phyloP scores from a whole-genome alignment of 2,113 vertebrate species.

The Rafetus swinhoei region DNA sequence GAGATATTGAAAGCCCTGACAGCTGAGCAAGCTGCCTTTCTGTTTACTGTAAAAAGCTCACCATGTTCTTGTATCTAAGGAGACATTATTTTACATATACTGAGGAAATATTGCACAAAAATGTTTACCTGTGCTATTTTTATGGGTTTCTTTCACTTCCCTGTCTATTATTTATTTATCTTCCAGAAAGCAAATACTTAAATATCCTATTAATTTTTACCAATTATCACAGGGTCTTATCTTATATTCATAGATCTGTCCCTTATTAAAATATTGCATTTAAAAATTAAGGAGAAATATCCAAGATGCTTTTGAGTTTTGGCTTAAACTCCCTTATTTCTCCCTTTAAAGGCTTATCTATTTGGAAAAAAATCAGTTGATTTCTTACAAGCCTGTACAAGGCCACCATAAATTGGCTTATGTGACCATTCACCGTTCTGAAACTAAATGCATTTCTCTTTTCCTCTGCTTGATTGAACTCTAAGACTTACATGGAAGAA shows the following conservation, averaged over 20 bases:
- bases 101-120: slow-evolving; percentile 40
- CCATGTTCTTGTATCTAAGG: neutral
- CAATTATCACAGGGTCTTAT: neutral
- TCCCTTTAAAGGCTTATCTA: neutral
- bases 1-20: neutral
- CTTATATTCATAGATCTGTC: neutral
- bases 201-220: neutral
- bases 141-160: slow-evolving; percentile 20
- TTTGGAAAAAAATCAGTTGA: neutral
- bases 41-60: slow-evolving; percentile 41
- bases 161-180: neutral
- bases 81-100: slow-evolving; percentile 12
- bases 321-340: neutral
- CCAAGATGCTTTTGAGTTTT: neutral
- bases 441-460: neutral
- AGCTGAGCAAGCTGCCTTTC: neutral
- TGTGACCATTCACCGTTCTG: neutral
- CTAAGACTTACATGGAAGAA: neutral
- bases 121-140: slow-evolving; percentile 20
- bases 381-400: slow-evolving; percentile 29
- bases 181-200: neutral
- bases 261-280: neutral
- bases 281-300: neutral
- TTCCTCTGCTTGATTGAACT: neutral
- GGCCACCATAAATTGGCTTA: neutral